Base-by-base conservation (phyloP, 2,888 invertebrate genomes). In the Notocelia uddmanniana region DNA sequence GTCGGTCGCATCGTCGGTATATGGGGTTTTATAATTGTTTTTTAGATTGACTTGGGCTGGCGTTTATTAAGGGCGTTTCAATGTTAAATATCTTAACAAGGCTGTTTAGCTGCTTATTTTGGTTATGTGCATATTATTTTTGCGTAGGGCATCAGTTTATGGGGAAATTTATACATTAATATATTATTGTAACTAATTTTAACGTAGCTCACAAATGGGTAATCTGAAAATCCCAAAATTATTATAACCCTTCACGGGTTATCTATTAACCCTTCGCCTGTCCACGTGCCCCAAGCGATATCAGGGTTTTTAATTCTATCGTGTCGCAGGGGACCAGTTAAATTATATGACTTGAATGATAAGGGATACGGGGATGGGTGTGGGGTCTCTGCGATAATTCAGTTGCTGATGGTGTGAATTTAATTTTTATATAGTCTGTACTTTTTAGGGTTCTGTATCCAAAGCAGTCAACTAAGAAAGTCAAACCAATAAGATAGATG, bases 301-400 rank as follows among this genome's bases (percentile, higher is more conserved):
- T 64, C 52, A 52, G 63, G 63, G 52, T 64, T 64, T 64, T 64
- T 64, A 52, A 64, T 64, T 63, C 50, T 31, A 63, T 63, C 63
- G 52, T 34, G 63, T 50, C 31, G 15, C 19, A 19, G 37, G 63
- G 63, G 63, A n/a, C 11, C 11, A 21, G 60, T 45, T 60, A 45
- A 52, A 52, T 64, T 64, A 52, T 64, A 64, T 54, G 63, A 64
- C 21, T 37, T n/a, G 10, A 21, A 52, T 52, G 63, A 63, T 63
- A 63, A 64, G 63, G 31, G 63, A 62, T 19, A 13, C 26, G 13
- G 63, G 63, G 50, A 31, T 50, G 48, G 48, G 10, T 50, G 52
- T 52, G 52, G 63, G 37, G 37, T 64, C 10, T 21, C 21, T 21
- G 63, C 15, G 19, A 52, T 21, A 72, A 79, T 78, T 77, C 72